Percentiles rank a stretch among this genome's conserved stretches.
Evolutionary conservation across 64 coral and sea anemone genomes (phyloP).

Genomic region (Montipora cactus): DNA sequence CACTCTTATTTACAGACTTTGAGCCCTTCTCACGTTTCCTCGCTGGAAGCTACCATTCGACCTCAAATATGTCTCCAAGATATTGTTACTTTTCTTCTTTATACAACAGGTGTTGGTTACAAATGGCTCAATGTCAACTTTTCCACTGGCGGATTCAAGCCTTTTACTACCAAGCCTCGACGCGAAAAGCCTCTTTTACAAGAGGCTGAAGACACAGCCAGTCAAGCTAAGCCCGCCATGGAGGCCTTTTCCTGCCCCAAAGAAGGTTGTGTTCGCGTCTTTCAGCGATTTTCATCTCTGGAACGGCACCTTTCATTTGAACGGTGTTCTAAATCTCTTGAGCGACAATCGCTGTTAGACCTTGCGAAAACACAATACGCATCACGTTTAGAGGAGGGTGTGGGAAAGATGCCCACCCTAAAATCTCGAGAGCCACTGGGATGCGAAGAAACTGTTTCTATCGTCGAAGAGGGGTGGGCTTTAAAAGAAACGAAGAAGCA

Average conservation of each 20-base stretch:
- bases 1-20: no score
- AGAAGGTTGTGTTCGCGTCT: neutral
- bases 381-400: slow-evolving; percentile 17
- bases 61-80: neutral
- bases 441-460: neutral
- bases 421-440: neutral
- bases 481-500: slow-evolving; percentile 19
- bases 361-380: slow-evolving; percentile 52
- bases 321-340: slow-evolving; percentile 19
- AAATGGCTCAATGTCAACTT: neutral
- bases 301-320: slow-evolving; percentile 48
- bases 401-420: slow-evolving; percentile 37
- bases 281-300: slow-evolving; percentile 24
- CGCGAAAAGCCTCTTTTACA: neutral
- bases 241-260: neutral
- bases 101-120: neutral
- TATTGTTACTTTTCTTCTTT: neutral
- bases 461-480: slow-evolving; percentile 24
- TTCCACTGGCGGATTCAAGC: neutral
- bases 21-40: neutral
- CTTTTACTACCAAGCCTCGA: neutral
- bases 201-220: neutral
- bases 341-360: slow-evolving; percentile 44
- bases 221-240: neutral
- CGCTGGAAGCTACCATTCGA: neutral